Evolutionary conservation across 2,888 invertebrate genomes (phyloP), one percentile per base, ranked within the genome.

Genomic region (Buathra laborator): DNA sequence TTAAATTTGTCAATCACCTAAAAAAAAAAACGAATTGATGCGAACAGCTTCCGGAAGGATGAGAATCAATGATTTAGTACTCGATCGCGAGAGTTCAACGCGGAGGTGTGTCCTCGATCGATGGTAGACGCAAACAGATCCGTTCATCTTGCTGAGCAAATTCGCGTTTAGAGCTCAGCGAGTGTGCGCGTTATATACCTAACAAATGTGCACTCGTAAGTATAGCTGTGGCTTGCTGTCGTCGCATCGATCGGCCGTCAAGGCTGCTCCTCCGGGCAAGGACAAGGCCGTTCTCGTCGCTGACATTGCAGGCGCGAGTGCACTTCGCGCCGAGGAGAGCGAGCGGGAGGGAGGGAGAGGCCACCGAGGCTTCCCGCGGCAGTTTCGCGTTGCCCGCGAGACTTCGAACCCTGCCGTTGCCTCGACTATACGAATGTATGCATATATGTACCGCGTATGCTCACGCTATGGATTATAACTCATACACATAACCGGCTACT

Each of bases 241-340:
- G 80, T 87, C 87, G 90, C 90, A 92, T 92, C 92, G 92, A 92
- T 92, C 91, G 89, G 86, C 88, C 89, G 89, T 87, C 91, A 92
- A 92, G 92, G 92, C 81, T 82, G 74, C 77, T 87, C 85, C 84
- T 85, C 81, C 91, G 92, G 91, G 91, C 91, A 92, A 92, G 92
- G 92, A 91, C 92, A 92, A 92, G 92, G 92, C 90, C 91, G 88
- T 89, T 82, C 85, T 68, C 82, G 85, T 88, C 88, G 90, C 89
- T 91, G 89, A 90, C 89, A 90, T 89, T 89, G 89, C 90, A 86
- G 85, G 77, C 87, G 86, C 87, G 90, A 88, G 89, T 87, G 85
- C 78, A 84, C 81, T 82, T 70, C 68, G 85, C 76, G 62, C 72
- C 66, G 83, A 48, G 67, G 79, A 62, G 16, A 74, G 75, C 81